phyloP scores from a whole-genome alignment of 2,797 vertebrate species.

The Protonibea diacanthus region DNA sequence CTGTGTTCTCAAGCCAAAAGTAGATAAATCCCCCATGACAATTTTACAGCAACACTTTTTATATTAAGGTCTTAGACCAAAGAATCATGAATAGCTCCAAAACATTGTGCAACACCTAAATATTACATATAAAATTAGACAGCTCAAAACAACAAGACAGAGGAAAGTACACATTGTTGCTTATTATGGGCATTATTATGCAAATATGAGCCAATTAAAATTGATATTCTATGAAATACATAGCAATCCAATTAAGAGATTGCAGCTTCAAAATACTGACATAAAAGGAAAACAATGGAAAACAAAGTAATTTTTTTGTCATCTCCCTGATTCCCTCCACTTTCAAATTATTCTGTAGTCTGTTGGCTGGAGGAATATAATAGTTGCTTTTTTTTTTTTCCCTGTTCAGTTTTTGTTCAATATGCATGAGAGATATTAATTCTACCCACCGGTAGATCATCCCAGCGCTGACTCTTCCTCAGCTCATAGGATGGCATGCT shows the following conservation, averaged over 20 bases:
- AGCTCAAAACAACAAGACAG: slow-evolving; percentile 39
- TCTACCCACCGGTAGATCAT: slow-evolving; percentile 93
- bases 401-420: not conserved
- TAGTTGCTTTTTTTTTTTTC: slow-evolving; percentile 11
- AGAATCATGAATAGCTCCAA: slow-evolving; percentile 61
- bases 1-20: slow-evolving; percentile 69
- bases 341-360: slow-evolving; percentile 11
- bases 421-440: slow-evolving; percentile 11
- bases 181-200: slow-evolving; percentile 58
- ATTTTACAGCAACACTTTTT: slow-evolving; percentile 67
- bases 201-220: slow-evolving; percentile 77
- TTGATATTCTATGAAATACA: slow-evolving; percentile 55
- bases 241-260: slow-evolving; percentile 58
- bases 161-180: slow-evolving; percentile 23
- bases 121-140: slow-evolving; percentile 50
- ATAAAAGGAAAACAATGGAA: slow-evolving; percentile 31
- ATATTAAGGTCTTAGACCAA: slow-evolving; percentile 53
- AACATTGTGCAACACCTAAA: slow-evolving; percentile 36
- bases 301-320: slow-evolving; percentile 19
- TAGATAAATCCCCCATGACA: slow-evolving; percentile 70
- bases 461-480: slow-evolving; percentile 96
- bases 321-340: slow-evolving; percentile 12
- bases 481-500: slow-evolving; percentile 96
- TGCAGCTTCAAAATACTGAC: slow-evolving; percentile 53
- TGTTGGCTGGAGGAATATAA: not conserved